Evolutionary conservation across 2,888 invertebrate genomes (phyloP).

Genomic region (Lithophane ornitopus): DNA sequence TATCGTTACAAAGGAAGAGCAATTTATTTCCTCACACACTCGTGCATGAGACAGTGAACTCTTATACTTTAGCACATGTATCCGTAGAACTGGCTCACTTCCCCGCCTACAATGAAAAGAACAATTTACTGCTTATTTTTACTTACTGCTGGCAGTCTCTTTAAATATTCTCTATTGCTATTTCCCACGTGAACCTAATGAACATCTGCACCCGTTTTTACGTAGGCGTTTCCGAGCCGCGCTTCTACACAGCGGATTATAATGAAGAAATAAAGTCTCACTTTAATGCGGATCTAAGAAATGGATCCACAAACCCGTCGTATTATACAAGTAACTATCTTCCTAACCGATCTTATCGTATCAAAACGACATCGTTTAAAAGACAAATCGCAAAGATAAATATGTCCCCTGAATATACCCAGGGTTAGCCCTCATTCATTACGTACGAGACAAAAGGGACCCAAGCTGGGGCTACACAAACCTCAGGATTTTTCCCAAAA

Average conservation of each 20-base stretch:
- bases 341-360: conserved; percentile 17
- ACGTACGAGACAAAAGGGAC: conserved; percentile 31
- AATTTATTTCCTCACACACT: conserved; percentile 12
- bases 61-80: not conserved
- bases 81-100: not conserved
- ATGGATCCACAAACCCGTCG: not conserved
- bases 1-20: conserved; percentile 17
- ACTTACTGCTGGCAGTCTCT: conserved; percentile 4
- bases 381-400: conserved; percentile 54
- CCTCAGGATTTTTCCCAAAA: conserved; percentile 35
- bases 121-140: conserved; percentile 9
- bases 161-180: conserved; percentile 6
- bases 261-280: conserved; percentile 18
- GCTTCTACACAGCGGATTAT: conserved; percentile 8
- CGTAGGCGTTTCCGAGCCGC: not conserved
- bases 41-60: not conserved
- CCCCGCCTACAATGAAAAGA: not conserved
- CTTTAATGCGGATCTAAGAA: not conserved
- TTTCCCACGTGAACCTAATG: conserved; percentile 27
- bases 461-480: conserved; percentile 10
- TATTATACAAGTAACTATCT: conserved; percentile 9
- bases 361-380: conserved; percentile 46
- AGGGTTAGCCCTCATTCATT: conserved; percentile 39
- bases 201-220: conserved; percentile 22
- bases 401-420: conserved; percentile 33